Conservation (phyloP, 2,888 invertebrate genomes). For the Drosophila robusta region DNA sequence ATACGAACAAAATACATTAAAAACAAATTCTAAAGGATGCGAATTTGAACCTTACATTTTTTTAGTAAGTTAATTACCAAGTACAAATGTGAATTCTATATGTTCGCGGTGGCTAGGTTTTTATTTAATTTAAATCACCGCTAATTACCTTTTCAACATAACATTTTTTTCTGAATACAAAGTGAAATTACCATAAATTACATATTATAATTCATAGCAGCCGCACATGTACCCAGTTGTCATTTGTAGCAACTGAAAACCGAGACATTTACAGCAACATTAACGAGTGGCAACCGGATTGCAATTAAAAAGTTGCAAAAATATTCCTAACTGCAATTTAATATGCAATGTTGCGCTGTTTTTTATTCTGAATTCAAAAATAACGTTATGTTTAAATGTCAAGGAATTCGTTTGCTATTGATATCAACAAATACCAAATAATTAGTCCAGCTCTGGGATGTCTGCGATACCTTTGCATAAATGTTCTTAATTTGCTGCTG, state of each 20-base stretch:
- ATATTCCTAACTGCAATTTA: conserved; percentile 29
- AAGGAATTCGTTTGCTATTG: neutral
- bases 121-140: conserved; percentile 31
- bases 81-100: too few species aligned
- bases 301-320: conserved; percentile 4
- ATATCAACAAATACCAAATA: too few species aligned
- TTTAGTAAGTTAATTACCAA: too few species aligned
- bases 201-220: conserved; percentile 55
- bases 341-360: conserved; percentile 12
- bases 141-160: conserved; percentile 60
- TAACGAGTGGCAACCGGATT: neutral
- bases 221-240: conserved; percentile 45
- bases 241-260: conserved; percentile 51
- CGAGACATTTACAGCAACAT: conserved; percentile 18
- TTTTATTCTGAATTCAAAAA: neutral
- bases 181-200: conserved; percentile 58
- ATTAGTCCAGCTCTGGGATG: too few species aligned
- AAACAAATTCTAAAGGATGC: too few species aligned
- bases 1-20: too few species aligned
- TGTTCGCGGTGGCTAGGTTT: neutral
- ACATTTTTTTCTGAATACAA: conserved; percentile 15
- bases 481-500: too few species aligned
- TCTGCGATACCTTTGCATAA: too few species aligned
- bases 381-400: neutral
- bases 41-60: neutral